A percentile compares a stretch with the other conserved stretches of the same genome.
Evolutionary conservation across 2,797 vertebrate genomes (phyloP).

Genomic region (Sebastes cheni): DNA sequence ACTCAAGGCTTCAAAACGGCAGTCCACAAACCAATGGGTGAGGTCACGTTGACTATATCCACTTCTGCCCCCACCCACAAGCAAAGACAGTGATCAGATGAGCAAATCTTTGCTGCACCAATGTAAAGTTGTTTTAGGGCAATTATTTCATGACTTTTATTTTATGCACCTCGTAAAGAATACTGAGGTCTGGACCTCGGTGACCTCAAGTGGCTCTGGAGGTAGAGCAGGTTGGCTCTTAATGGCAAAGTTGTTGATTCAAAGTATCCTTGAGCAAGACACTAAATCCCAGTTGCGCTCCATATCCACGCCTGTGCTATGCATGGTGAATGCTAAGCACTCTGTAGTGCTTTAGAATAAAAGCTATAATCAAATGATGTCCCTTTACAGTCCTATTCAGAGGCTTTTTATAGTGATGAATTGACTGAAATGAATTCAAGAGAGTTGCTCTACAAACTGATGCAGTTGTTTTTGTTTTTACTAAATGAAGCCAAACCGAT

Average conservation of each 20-base stretch:
- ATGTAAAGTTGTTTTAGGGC: no score
- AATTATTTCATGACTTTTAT: neutral
- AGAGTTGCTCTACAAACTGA: neutral
- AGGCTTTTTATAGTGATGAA: constrained; percentile 23
- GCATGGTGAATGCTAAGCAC: constrained; percentile 1
- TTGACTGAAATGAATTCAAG: neutral
- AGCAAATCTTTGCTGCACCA: no score
- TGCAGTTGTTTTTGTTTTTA: constrained; percentile 24
- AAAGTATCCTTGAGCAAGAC: constrained; percentile 6
- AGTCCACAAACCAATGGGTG: no score
- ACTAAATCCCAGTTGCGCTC: neutral
- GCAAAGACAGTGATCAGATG: no score
- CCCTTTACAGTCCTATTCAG: constrained; percentile 20
- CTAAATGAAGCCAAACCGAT: constrained; percentile 19
- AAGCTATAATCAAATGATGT: constrained; percentile 22
- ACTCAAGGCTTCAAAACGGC: no score
- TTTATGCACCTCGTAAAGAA: neutral
- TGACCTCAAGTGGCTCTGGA: neutral
- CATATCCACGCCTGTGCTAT: neutral
- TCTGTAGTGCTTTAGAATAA: neutral
- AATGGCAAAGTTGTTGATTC: neutral
- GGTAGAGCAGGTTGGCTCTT: neutral
- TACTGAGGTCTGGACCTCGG: neutral
- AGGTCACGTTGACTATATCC: no score
- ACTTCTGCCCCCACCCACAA: no score